Conservation (phyloP, 2,888 invertebrate genomes). For the Eupeodes latifasciatus region DNA sequence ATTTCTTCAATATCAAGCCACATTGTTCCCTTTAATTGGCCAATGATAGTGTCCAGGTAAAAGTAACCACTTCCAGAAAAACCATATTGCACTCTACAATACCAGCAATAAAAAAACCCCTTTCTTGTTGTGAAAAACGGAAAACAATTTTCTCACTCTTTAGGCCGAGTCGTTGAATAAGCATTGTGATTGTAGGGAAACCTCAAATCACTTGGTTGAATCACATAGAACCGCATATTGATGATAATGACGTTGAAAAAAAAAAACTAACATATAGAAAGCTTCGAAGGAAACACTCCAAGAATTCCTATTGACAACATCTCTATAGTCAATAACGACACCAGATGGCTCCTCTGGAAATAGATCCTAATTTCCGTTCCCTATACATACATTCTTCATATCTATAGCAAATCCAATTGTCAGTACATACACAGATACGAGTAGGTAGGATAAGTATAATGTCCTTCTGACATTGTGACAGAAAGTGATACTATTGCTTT, state of each 20-base stretch:
- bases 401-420: conserved; percentile 13
- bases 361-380: conserved; percentile 73
- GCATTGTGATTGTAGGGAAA: conserved; percentile 35
- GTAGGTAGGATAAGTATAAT: background rate
- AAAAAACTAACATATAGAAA: conserved; percentile 19
- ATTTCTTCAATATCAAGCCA: too few species aligned
- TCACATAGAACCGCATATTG: conserved; percentile 29
- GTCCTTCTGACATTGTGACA: conserved; percentile 46
- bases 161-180: background rate
- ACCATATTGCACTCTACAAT: background rate
- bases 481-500: conserved; percentile 30
- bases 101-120: background rate
- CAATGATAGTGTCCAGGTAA: background rate
- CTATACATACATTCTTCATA: background rate
- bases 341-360: conserved; percentile 51
- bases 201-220: conserved; percentile 22
- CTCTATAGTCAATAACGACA: conserved; percentile 11
- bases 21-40: too few species aligned
- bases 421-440: background rate
- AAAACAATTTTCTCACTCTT: conserved; percentile 8
- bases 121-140: background rate
- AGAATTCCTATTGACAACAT: conserved; percentile 31
- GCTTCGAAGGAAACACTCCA: conserved; percentile 32
- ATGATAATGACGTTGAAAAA: conserved; percentile 37
- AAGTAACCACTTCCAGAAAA: background rate